These are phyloP conservation scores for Condylostylus longicornis DNA, from an alignment of 1,140 invertebrate species.

Conservation along the genomic window DNA sequence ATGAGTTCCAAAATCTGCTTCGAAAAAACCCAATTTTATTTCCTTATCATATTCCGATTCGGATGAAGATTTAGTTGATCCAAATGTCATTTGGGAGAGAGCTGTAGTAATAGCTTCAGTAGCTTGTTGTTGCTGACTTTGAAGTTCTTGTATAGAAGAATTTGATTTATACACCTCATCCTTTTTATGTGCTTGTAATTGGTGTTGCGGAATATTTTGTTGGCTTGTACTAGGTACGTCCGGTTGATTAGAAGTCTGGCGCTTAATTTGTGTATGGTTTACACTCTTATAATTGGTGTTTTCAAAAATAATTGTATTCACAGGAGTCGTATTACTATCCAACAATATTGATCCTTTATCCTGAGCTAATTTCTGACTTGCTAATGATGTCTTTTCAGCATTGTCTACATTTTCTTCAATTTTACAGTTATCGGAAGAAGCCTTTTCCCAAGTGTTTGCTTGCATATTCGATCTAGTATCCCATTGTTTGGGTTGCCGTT, in stretches of 20 bases:
- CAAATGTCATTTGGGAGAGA: constrained; percentile 37
- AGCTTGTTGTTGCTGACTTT: constrained; percentile 14
- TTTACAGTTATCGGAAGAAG: background rate
- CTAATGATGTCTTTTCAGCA: constrained; percentile 3
- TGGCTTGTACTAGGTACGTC: too few species aligned
- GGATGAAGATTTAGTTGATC: constrained; percentile 30
- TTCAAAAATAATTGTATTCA: constrained; percentile 81
- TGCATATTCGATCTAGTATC: background rate
- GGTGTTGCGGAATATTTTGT: background rate
- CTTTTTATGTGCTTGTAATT: background rate
- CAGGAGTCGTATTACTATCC: constrained; percentile 43
- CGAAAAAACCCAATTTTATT: constrained; percentile 86
- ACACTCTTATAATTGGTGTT: constrained; percentile 82
- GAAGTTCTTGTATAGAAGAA: constrained; percentile 2
- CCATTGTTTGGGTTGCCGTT: background rate
- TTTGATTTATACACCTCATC: background rate
- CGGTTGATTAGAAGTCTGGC: background rate
- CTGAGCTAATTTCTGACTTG: background rate
- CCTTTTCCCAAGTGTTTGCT: background rate
- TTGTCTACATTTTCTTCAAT: constrained; percentile 3
- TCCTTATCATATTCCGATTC: constrained; percentile 65
- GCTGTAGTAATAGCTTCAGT: constrained; percentile 28
- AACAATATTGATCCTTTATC: constrained; percentile 11
- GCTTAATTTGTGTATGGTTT: too few species aligned
- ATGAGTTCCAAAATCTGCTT: constrained; percentile 51